Base-by-base conservation (phyloP, 2,888 invertebrate genomes). In the Acrocyrtus sp. region DNA sequence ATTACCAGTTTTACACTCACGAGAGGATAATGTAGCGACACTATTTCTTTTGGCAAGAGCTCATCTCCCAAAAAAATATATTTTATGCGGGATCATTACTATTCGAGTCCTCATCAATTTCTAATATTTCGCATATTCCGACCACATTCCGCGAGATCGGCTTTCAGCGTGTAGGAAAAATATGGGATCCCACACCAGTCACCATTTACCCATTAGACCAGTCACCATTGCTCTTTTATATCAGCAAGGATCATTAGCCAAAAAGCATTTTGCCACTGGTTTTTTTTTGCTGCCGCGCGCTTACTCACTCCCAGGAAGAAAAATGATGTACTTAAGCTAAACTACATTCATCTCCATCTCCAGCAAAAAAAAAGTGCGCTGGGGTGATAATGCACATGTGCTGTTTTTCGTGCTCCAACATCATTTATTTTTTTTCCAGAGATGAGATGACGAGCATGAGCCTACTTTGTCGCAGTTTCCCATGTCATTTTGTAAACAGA, bases 21-120 rank as follows among this genome's bases (percentile, higher is more conserved):
- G 5, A 34, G 34, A 5, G 34, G 34, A 34, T 34, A 34, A 34
- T 34, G 34, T 34, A 8, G 34, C n/a, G n/a, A n/a, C n/a, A 12
- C 34, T 34, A 12, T 34, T 34, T n/a, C n/a, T n/a, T 34, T 34
- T 34, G 34, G 34, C 34, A 34, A 34, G 34, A 34, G 34, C 12
- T 34, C 5, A 5, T 34, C 12, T n/a, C n/a, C n/a, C n/a, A n/a
- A n/a, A n/a, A n/a, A n/a, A n/a, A n/a, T 34, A 34, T 34, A 34
- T 34, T 34, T 34, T 34, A 54, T 39, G 51, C 15, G 24, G 6
- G 29, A 26, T 57, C 48, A 61, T 60, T 58, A n/a, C n/a, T n/a
- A n/a, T n/a, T n/a, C n/a, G 29, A 34, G 17, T 51, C 68, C 68
- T 60, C 68, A 68, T 68, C 54, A 68, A 53, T 68, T 68, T 68